phyloP scores from a whole-genome alignment of 1,140 invertebrate genomes.

The Tetramorium parvispinum region DNA sequence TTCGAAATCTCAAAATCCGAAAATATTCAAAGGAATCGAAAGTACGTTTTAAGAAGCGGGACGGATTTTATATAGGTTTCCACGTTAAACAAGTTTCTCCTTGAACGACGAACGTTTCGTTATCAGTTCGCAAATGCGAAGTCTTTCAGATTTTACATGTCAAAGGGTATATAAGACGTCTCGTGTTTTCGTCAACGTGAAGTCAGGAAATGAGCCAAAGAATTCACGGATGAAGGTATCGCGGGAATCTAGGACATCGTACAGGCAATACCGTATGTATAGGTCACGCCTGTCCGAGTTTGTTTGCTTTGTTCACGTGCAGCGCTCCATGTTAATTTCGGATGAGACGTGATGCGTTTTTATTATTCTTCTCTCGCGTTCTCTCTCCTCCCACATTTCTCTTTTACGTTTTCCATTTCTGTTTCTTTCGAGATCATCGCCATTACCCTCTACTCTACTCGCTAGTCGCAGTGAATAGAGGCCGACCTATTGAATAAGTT shows the following conservation, averaged over 20 bases:
- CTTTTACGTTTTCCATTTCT: not conserved
- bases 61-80: not conserved
- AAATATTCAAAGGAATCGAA: not conserved
- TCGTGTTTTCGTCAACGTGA: not conserved
- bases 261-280: not conserved
- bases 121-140: not conserved
- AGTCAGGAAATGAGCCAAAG: not conserved
- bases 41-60: not conserved
- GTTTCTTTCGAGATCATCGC: slow-evolving; percentile 19
- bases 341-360: slow-evolving; percentile 27
- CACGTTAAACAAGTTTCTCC: not conserved
- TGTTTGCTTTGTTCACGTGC: slow-evolving; percentile 15
- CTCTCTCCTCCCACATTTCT: not conserved
- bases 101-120: not conserved
- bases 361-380: not conserved
- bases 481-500: slow-evolving; percentile 45
- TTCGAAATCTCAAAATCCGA: not conserved
- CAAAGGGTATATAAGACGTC: not conserved
- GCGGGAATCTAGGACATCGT: not conserved
- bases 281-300: slow-evolving; percentile 2
- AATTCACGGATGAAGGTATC: not conserved
- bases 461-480: slow-evolving; percentile 6
- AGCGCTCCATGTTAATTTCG: slow-evolving; percentile 47
- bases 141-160: slow-evolving; percentile 33
- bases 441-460: not conserved